These are phyloP conservation scores for Venustaconcha ellipsiformis DNA, from an alignment of 1,140 invertebrate species.

Conservation along the genomic window DNA sequence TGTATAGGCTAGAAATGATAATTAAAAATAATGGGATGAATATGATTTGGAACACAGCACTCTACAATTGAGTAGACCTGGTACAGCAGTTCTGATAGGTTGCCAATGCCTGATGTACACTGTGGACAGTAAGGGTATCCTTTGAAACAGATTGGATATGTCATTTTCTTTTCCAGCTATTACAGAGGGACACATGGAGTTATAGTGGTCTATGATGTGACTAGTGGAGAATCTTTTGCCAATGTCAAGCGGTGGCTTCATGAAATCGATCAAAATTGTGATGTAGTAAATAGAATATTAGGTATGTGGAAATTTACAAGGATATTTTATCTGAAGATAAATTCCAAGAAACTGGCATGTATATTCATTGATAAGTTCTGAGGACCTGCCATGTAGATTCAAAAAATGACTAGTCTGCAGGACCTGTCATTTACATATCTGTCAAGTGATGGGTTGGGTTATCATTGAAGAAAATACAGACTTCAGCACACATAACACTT, in stretches of 20 bases:
- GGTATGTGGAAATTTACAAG: constrained; percentile 73
- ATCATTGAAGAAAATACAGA: too few relatives aligned
- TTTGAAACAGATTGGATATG: neutral
- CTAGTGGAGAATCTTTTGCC: constrained; percentile 98
- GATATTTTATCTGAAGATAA: neutral
- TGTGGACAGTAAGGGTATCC: neutral
- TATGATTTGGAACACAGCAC: too few relatives aligned
- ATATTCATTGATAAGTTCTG: too few relatives aligned
- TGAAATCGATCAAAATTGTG: constrained; percentile 99
- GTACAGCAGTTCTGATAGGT: neutral
- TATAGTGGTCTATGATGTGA: constrained; percentile 99
- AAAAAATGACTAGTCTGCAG: too few relatives aligned
- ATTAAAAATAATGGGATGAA: too few relatives aligned
- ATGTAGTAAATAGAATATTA: constrained; percentile 98
- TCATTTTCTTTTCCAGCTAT: constrained; percentile 78
- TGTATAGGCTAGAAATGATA: too few relatives aligned
- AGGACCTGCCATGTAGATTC: too few relatives aligned
- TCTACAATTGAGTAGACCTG: too few relatives aligned
- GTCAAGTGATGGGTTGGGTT: too few relatives aligned
- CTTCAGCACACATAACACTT: too few relatives aligned
- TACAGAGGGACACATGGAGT: constrained; percentile 99
- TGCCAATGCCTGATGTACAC: neutral
- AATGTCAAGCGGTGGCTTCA: constrained; percentile 96
- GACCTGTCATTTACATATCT: too few relatives aligned
- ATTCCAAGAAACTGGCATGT: too few relatives aligned